A percentile compares a stretch with the other conserved stretches of the same genome.
Evolutionary conservation across 1,140 invertebrate species (phyloP).

Genomic region (Drosophila mayri): DNA sequence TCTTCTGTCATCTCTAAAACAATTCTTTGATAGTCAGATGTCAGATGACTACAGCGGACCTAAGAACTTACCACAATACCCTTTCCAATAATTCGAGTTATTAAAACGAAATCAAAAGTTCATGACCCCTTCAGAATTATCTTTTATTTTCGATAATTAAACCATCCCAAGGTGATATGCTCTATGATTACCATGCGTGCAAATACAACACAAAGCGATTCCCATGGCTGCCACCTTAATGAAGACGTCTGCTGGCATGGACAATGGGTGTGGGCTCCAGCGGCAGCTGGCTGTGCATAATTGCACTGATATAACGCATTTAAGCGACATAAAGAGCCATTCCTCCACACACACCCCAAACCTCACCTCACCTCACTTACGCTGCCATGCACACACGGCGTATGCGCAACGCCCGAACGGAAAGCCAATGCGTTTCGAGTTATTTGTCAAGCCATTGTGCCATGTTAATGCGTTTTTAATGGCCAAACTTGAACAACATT

Average conservation of each 20-base stretch:
- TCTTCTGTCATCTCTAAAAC: too few relatives aligned
- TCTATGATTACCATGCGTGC: neutral
- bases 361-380: conserved; percentile 14
- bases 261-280: conserved; percentile 11
- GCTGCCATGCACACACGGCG: conserved; percentile 49
- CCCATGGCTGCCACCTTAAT: conserved; percentile 60
- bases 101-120: neutral
- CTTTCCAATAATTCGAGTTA: too few relatives aligned
- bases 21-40: too few relatives aligned
- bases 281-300: conserved; percentile 52
- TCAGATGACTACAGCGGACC: too few relatives aligned
- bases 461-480: conserved; percentile 81
- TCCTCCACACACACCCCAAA: neutral
- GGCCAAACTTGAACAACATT: conserved; percentile 73
- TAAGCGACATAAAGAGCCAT: conserved; percentile 54
- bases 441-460: conserved; percentile 81
- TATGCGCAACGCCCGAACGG: conserved; percentile 57
- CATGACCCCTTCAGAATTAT: neutral
- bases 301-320: conserved; percentile 75
- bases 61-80: too few relatives aligned
- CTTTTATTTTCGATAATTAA: neutral
- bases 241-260: conserved; percentile 25
- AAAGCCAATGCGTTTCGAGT: conserved; percentile 68
- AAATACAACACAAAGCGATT: neutral
- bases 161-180: neutral